Base-by-base conservation (phyloP, 2,113 vertebrate species). In the Campylorhamphus procurvoides region DNA sequence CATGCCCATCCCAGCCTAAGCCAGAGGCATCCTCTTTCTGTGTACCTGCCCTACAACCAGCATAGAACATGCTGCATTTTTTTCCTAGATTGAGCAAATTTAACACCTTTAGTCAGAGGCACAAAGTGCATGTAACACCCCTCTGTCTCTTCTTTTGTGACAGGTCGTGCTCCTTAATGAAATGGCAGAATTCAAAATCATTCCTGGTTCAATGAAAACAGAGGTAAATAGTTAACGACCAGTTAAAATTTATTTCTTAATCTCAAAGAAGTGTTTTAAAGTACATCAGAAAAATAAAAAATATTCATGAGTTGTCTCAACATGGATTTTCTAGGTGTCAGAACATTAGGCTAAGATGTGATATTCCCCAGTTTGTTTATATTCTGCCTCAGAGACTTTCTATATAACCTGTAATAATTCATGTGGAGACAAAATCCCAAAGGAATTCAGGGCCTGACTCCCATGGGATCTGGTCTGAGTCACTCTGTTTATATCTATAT, bases 1-100 rank as follows among this genome's bases (percentile, higher is more conserved):
- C 37, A 29, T 3, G 10, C 3, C 12, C 4, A 7, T 73, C 55
- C 44, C 64, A 60, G 0, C 28, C n/a, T 33, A 42, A 71, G 47
- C 28, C 42, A 53, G 62, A 52, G 24, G 10, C 5, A 8, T 47
- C 47, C 8, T 82, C 18, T 47, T 60, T 64, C 44, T 49, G 5
- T 28, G 53, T 42, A 31, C 23, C 46, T 82, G 4, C 46, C 23
- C 50, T 85, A 62, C 33, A 69, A 58, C 3, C 37, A 82, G n/a
- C n/a, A 52, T 28, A 52, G 7, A 46, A 6, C 39, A 49, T 3
- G 0, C n/a, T 85, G 29, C 15, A 18, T 58, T 79, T 67, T 89
- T 58, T 56, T 22, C 44, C 49, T 29, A 35, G 52, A 39, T 27
- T 83, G 67, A 49, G 47, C 31, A 75, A 75, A 79, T 18, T 71